Percentiles rank a stretch among this genome's conserved stretches.
Evolutionary conservation across 2,113 vertebrate species (phyloP).

Genomic region (Sarotherodon lohbergeri): DNA sequence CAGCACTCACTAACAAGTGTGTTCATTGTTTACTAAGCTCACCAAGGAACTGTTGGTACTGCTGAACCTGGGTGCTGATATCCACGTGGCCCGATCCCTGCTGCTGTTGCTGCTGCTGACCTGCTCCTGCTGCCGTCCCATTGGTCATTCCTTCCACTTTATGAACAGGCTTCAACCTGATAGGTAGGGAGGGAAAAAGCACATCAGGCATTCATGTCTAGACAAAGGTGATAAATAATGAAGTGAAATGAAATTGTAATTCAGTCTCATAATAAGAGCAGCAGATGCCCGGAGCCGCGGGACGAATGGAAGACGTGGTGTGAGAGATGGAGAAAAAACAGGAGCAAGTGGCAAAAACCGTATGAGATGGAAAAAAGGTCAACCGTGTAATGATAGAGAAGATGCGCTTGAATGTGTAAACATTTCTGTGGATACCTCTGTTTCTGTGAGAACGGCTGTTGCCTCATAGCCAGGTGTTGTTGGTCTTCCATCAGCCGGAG

Average conservation of each 20-base stretch:
- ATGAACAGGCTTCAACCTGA: constrained; percentile 87
- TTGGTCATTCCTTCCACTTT: constrained; percentile 94
- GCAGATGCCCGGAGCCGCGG: neutral
- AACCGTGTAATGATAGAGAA: neutral
- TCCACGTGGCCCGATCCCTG: constrained; percentile 78
- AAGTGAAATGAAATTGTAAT: neutral
- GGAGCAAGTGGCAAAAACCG: neutral
- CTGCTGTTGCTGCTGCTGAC: constrained; percentile 78
- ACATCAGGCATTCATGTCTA: neutral
- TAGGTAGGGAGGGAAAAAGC: neutral
- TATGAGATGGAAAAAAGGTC: neutral
- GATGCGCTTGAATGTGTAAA: neutral
- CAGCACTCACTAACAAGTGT: neutral
- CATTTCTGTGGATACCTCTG: constrained; percentile 75
- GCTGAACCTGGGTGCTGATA: constrained; percentile 91
- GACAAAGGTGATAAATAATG: neutral
- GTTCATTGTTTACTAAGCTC: constrained; percentile 15
- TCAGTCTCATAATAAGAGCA: neutral
- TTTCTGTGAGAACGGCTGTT: constrained; percentile 92
- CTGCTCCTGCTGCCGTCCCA: constrained; percentile 78
- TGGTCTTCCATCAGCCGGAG: constrained; percentile 91
- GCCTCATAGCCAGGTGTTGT: constrained; percentile 90
- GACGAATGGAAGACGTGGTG: neutral
- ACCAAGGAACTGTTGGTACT: constrained; percentile 94
- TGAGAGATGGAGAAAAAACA: neutral